These are phyloP conservation scores for Episyrphus balteatus DNA, from an alignment of 1,140 invertebrate genomes.

Conservation along the genomic window DNA sequence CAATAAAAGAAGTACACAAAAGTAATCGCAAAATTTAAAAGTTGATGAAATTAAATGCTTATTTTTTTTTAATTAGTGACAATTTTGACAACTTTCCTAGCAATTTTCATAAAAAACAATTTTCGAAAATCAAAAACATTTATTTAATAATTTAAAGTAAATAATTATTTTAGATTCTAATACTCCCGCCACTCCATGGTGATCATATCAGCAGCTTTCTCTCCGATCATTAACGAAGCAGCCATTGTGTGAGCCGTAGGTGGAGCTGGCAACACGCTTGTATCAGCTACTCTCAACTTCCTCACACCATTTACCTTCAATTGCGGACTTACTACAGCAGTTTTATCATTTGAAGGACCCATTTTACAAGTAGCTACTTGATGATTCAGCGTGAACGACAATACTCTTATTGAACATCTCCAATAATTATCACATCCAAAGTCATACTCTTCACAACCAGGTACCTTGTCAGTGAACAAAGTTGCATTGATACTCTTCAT, in stretches of 20 bases:
- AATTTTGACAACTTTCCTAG: too few relatives aligned
- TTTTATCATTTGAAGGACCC: conserved; percentile 51
- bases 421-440: conserved; percentile 56
- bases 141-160: too few relatives aligned
- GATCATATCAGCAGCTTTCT: conserved; percentile 73
- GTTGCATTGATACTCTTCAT: conserved; percentile 47
- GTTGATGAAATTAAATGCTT: too few relatives aligned
- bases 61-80: too few relatives aligned
- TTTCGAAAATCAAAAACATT: too few relatives aligned
- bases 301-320: conserved; percentile 57
- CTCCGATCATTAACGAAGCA: conserved; percentile 70
- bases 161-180: too few relatives aligned
- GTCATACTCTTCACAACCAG: conserved; percentile 43
- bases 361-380: conserved; percentile 60
- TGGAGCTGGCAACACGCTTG: conserved; percentile 58
- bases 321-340: conserved; percentile 59
- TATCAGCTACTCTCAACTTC: conserved; percentile 57
- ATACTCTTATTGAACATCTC: conserved; percentile 51
- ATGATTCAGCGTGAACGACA: conserved; percentile 54
- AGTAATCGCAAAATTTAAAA: too few relatives aligned
- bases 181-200: conserved; percentile 41
- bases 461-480: conserved; percentile 45
- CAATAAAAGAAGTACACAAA: too few relatives aligned
- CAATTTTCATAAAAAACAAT: too few relatives aligned
- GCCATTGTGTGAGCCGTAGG: conserved; percentile 58